phyloP scores from a whole-genome alignment of 2,113 vertebrate species.

The Notarius quadriscutis region DNA sequence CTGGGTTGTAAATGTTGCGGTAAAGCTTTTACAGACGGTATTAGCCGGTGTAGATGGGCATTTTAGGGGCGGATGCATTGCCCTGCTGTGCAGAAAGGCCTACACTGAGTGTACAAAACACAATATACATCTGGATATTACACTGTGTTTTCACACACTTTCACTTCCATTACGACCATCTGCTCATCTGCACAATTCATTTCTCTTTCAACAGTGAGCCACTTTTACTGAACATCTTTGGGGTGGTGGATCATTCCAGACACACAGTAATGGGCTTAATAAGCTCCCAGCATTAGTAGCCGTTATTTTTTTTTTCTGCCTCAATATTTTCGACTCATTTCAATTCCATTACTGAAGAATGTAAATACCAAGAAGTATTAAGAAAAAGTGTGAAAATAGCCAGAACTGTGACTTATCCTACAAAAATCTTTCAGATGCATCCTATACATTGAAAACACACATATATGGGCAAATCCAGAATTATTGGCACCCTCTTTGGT shows the following conservation, averaged over 20 bases:
- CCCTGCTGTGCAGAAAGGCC: background rate
- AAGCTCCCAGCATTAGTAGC: background rate
- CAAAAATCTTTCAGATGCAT: background rate
- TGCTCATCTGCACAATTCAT: background rate
- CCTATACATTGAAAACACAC: background rate
- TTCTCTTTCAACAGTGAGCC: background rate
- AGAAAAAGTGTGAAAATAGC: background rate
- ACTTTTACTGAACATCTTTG: background rate
- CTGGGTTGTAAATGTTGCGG: conserved; percentile 9
- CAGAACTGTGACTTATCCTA: background rate
- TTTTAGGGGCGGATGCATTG: background rate
- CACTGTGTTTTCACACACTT: background rate
- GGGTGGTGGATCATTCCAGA: background rate
- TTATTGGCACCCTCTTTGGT: background rate
- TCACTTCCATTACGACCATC: background rate
- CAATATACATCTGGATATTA: background rate
- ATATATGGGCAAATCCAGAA: background rate
- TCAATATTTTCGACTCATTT: background rate
- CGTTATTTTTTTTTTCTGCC: background rate
- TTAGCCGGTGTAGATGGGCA: background rate
- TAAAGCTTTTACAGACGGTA: conserved; percentile 7
- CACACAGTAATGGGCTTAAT: background rate
- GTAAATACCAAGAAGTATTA: background rate
- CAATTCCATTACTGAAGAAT: background rate
- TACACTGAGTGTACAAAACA: conserved; percentile 30